Evolutionary conservation across 2,888 invertebrate species (phyloP).

Genomic region (Mechanitis messenoides): DNA sequence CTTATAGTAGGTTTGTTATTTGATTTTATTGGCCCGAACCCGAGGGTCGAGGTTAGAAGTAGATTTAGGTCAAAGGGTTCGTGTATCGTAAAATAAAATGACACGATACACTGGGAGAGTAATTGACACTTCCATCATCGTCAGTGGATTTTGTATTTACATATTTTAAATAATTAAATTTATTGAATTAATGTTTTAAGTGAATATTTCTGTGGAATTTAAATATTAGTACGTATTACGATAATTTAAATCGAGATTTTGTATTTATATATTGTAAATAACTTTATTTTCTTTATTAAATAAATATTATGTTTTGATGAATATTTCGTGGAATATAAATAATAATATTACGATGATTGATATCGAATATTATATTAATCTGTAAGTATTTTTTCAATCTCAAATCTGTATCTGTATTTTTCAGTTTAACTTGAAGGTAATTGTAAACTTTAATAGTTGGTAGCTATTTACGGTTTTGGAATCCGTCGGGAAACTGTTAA

Average conservation of each 20-base stretch:
- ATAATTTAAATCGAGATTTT: background rate
- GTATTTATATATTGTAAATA: too few species aligned
- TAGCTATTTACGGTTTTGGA: background rate
- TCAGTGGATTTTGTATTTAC: conserved; percentile 5
- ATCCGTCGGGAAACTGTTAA: background rate
- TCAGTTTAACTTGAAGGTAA: background rate
- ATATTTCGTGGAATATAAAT: too few species aligned
- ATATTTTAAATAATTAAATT: background rate
- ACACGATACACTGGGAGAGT: conserved; percentile 18
- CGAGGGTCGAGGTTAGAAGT: conserved; percentile 35
- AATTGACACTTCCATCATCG: conserved; percentile 21
- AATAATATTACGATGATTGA: too few species aligned
- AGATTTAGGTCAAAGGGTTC: conserved; percentile 39
- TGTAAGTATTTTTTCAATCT: too few species aligned
- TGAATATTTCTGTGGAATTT: too few species aligned
- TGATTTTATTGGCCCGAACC: conserved; percentile 49
- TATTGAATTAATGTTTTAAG: too few species aligned
- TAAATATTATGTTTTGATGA: too few species aligned
- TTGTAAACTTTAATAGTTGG: background rate
- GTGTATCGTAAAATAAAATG: conserved; percentile 36
- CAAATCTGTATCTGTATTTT: background rate
- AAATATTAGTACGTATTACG: too few species aligned
- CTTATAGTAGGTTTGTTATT: conserved; percentile 37
- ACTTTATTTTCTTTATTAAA: too few species aligned
- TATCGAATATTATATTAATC: too few species aligned